A percentile compares a stretch with the other conserved stretches of the same genome.
These are phyloP conservation scores for Matsumyia berberina DNA, from an alignment of 2,888 invertebrate genomes.

Conservation along the genomic window DNA sequence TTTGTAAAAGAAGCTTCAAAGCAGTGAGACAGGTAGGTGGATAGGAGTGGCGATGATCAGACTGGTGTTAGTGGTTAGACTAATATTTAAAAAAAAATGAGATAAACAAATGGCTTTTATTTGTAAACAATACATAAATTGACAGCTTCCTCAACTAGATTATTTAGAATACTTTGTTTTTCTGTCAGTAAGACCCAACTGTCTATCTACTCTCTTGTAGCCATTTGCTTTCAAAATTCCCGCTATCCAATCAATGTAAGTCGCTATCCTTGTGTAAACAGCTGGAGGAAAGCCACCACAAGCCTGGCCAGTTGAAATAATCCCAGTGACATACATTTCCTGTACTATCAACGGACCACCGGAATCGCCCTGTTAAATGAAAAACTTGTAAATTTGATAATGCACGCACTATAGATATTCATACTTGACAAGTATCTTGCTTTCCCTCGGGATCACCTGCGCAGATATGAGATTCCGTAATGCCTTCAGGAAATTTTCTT, in stretches of 20 bases:
- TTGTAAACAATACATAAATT: no score
- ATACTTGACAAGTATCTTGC: constrained; percentile 77
- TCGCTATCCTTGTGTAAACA: constrained; percentile 66
- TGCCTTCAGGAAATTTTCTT: constrained; percentile 71
- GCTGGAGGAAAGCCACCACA: constrained; percentile 62
- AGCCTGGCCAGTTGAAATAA: constrained; percentile 77
- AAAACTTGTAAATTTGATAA: neutral
- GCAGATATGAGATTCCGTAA: constrained; percentile 79
- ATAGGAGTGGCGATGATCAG: no score
- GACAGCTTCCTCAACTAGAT: no score
- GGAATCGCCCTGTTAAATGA: constrained; percentile 78
- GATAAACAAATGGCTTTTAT: no score
- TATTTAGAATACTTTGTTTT: no score
- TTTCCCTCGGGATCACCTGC: constrained; percentile 78
- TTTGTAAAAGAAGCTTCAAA: no score
- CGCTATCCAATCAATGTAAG: constrained; percentile 64
- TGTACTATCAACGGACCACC: constrained; percentile 76
- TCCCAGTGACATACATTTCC: constrained; percentile 60
- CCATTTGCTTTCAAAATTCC: neutral
- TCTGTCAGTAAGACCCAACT: no score
- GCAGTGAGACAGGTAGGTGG: no score
- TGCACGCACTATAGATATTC: neutral
- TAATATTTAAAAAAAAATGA: no score
- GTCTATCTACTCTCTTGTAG: no score
- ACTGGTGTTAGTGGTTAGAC: no score